Evolutionary conservation across 1,140 invertebrate species (phyloP), one percentile per base, ranked within the genome.

Genomic region (Drosophila asahinai): DNA sequence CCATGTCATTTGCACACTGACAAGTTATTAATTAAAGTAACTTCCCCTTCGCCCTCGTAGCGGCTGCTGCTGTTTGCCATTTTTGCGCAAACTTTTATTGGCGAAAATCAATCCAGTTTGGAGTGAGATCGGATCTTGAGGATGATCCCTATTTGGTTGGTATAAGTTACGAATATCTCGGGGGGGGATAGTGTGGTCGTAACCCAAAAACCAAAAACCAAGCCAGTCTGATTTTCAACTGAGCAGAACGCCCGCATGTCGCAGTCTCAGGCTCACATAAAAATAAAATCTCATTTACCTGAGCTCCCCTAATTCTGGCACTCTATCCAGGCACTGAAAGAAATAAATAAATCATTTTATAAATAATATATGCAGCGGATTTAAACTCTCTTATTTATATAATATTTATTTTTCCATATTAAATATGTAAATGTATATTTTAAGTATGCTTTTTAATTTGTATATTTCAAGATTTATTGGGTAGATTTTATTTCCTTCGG

Each of bases 21-120:
- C 86, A 90, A 90, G 86, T 90, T 90, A 90, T 90, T 90, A 90
- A 90, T 90, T 91, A 90, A 90, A 90, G 80, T 68, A 86, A 89
- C 79, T 62, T 82, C 81, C 61, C 55, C 66, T 49, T 17, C 9
- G 22, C 22, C 22, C 22, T 25, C 27, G 11, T 11, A 15, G 14
- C 43, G 11, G 12, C 22, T 47, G 33, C 42, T 17, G 14, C 42
- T 43, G 25, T 36, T 55, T 19, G 42, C 19, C 14, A 42, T 70
- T 33, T 57, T 40, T 64, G 19, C 22, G 3, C 7, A 36, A 33
- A 42, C n/a, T 67, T 48, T 43, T 52, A 74, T 73, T 72, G 48
- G 62, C 11, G n/a, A 62, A 74, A 71, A 80, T 80, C 70, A 62
- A 57, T 60, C 51, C 15, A 22, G 49, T 54, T 64, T 36, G 57